Evolutionary conservation across 2,888 invertebrate species (phyloP).

Genomic region (Abrostola tripartita): DNA sequence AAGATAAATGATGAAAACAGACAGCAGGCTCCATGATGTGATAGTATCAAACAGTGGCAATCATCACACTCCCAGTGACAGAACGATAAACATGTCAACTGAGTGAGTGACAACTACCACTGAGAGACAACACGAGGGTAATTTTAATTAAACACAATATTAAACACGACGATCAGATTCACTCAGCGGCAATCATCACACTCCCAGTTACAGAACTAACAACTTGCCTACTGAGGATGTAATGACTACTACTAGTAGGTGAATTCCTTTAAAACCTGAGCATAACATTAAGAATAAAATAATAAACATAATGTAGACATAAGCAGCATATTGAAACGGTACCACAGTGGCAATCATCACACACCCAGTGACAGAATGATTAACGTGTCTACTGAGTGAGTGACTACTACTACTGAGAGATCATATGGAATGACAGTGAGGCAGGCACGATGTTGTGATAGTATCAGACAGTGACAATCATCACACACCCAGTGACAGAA

Average conservation of each 20-base stretch:
- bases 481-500: conserved; percentile 59
- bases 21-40: too few species aligned
- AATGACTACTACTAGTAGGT: too few species aligned
- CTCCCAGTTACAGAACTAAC: conserved; percentile 38
- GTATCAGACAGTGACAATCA: conserved; percentile 32
- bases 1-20: not conserved
- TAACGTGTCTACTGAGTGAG: conserved; percentile 47
- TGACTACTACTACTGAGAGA: conserved; percentile 30
- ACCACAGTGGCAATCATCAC: too few species aligned
- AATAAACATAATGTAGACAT: too few species aligned
- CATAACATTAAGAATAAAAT: too few species aligned
- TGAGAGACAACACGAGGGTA: too few species aligned
- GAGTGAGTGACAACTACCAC: conserved; percentile 38
- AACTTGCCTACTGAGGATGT: too few species aligned
- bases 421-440: not conserved
- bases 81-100: conserved; percentile 48
- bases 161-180: too few species aligned
- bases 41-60: not conserved
- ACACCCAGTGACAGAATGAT: conserved; percentile 46
- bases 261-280: too few species aligned
- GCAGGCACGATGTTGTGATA: not conserved
- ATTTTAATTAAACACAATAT: too few species aligned
- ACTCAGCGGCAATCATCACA: conserved; percentile 5
- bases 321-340: too few species aligned
- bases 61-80: conserved; percentile 59